Evolutionary conservation across 2,797 vertebrate species (phyloP).

Genomic region (Salmo trutta): DNA sequence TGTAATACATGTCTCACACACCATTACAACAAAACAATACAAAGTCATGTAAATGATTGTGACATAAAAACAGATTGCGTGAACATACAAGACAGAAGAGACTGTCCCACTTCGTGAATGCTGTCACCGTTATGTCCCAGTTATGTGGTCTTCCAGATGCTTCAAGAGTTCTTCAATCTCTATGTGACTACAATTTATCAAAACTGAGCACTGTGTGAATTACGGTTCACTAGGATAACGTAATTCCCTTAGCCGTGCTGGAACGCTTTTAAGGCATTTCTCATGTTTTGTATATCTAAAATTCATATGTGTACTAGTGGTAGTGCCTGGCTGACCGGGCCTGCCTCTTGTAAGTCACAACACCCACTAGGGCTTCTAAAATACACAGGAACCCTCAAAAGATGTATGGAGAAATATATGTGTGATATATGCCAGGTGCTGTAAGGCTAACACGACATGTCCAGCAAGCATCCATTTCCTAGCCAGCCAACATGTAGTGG

Average conservation of each 20-base stretch:
- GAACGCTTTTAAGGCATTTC: neutral
- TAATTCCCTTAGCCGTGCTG: neutral
- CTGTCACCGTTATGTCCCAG: neutral
- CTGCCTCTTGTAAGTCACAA: conserved; percentile 43
- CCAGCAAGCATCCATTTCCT: neutral
- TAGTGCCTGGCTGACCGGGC: conserved; percentile 52
- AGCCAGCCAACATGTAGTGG: conserved; percentile 1
- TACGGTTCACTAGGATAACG: neutral
- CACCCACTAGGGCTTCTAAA: neutral
- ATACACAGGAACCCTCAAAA: neutral
- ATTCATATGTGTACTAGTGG: neutral
- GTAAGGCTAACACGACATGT: conserved; percentile 7
- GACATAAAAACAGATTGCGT: too few species aligned
- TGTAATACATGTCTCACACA: neutral
- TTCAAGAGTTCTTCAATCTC: neutral
- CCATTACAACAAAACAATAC: too few species aligned
- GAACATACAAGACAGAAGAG: too few species aligned
- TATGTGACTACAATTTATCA: neutral
- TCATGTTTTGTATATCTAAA: neutral
- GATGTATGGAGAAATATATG: neutral
- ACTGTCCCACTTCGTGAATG: too few species aligned
- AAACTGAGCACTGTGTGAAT: neutral
- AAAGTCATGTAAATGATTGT: too few species aligned
- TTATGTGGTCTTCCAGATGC: neutral
- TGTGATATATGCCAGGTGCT: neutral